Base-by-base conservation (phyloP, 2,113 vertebrate species). In the Nyctibius bracteatus region DNA sequence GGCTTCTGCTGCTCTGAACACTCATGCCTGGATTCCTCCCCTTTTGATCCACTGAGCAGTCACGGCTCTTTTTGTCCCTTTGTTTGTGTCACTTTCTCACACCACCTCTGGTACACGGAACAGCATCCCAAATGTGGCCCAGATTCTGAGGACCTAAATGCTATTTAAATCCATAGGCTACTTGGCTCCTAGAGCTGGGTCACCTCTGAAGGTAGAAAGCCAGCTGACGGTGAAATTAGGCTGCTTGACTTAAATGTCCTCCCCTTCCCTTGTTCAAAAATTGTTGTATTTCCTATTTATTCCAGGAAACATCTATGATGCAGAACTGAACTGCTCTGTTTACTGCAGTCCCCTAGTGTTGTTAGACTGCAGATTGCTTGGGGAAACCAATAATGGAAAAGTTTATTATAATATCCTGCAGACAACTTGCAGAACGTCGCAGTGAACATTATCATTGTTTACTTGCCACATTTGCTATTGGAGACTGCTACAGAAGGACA, bases 301-400 rank as follows among this genome's bases (percentile, higher is more conserved):
- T 91, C 23, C 43, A 77, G 46, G 51, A 87, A 85, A 88, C 30
- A 51, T 54, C 82, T 33, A 82, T 2, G 10, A 85, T 33, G 77
- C 43, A 87, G 62, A 94, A 79, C 39, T 25, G 16, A 91, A 72
- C n/a, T 8, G 2, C 49, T 93, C 70, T 81, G 62, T 90, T 91
- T 80, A 79, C 75, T 90, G 67, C 61, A 70, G 46, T 73, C 44
- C 27, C 41, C 37, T 46, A 86, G 51, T 61, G 59, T 46, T 86
- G 74, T 58, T 66, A 93, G 75, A 70, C 37, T 94, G 88, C 37
- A 86, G 78, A 94, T 61, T 92, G 55, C 94, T 73, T 86, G 72
- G 75, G 20, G 51, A 94, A 92, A 84, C 46, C 51, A 94, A 51
- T 84, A 90, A 83, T 47, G 46, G 75, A 81, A 95, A 82, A 79